Evolutionary conservation across 2,797 vertebrate species (phyloP).

Genomic region (Smutsia gigantea): DNA sequence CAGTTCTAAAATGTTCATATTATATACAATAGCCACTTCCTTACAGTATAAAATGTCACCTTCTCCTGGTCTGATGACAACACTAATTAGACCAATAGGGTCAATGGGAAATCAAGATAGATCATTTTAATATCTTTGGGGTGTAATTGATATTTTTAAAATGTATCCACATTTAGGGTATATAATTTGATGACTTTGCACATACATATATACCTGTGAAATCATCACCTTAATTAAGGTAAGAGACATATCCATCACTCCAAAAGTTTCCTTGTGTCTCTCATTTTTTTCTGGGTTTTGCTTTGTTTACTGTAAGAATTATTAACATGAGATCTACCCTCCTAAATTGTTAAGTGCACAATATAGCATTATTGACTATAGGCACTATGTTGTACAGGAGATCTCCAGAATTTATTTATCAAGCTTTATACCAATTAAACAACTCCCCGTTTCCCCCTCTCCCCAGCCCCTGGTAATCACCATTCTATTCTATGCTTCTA

Average conservation of each 20-base stretch:
- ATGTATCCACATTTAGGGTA: background rate
- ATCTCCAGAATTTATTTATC: background rate
- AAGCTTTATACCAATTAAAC: background rate
- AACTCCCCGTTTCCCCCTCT: background rate
- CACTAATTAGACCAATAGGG: background rate
- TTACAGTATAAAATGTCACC: background rate
- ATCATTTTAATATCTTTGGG: background rate
- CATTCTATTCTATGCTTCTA: background rate
- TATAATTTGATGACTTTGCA: background rate
- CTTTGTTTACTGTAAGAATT: background rate
- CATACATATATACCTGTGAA: background rate
- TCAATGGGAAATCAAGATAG: background rate
- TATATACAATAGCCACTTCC: background rate
- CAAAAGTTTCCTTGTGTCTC: background rate
- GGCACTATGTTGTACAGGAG: background rate
- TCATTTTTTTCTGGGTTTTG: background rate
- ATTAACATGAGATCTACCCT: background rate
- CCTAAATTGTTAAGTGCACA: background rate
- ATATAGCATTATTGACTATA: background rate
- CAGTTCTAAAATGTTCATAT: background rate
- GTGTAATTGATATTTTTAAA: background rate
- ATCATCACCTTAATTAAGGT: background rate
- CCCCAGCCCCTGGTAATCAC: background rate
- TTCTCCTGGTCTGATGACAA: background rate
- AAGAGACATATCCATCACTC: background rate